Percentiles rank a stretch among this genome's conserved stretches.
Evolutionary conservation across 2,113 vertebrate species (phyloP).

Genomic region (Carettochelys insculpta): DNA sequence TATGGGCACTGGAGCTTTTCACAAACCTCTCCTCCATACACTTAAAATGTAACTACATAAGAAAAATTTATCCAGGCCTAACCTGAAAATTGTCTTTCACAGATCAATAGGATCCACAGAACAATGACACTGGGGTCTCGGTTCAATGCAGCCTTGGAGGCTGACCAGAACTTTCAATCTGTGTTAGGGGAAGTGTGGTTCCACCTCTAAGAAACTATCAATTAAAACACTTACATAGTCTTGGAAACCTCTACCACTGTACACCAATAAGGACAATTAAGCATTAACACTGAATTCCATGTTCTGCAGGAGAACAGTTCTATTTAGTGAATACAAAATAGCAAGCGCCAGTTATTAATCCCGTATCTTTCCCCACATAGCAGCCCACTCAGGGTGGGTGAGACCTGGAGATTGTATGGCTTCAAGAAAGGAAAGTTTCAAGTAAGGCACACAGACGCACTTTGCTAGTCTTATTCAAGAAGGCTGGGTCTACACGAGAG

Average conservation of each 20-base stretch:
- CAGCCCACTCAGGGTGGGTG: background rate
- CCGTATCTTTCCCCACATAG: background rate
- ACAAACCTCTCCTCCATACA: background rate
- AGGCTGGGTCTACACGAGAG: no score
- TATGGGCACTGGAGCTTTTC: background rate
- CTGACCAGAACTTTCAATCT: background rate
- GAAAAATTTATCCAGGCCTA: background rate
- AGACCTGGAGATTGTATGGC: background rate
- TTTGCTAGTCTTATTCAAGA: background rate
- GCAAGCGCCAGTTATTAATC: background rate
- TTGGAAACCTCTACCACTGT: background rate
- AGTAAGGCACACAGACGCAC: background rate
- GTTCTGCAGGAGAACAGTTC: background rate
- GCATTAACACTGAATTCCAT: background rate
- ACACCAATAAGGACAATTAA: background rate
- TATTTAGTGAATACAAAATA: background rate
- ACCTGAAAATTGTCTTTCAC: background rate
- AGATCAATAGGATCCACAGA: background rate
- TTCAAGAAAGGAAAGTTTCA: background rate
- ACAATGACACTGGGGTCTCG: background rate
- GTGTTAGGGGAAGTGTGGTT: background rate
- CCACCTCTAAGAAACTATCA: background rate
- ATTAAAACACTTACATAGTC: rapidly evolving
- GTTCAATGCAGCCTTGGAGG: background rate
- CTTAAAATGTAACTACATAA: background rate